These are phyloP conservation scores for Hipposideros larvatus DNA, from an alignment of 2,797 vertebrate species.

Conservation along the genomic window DNA sequence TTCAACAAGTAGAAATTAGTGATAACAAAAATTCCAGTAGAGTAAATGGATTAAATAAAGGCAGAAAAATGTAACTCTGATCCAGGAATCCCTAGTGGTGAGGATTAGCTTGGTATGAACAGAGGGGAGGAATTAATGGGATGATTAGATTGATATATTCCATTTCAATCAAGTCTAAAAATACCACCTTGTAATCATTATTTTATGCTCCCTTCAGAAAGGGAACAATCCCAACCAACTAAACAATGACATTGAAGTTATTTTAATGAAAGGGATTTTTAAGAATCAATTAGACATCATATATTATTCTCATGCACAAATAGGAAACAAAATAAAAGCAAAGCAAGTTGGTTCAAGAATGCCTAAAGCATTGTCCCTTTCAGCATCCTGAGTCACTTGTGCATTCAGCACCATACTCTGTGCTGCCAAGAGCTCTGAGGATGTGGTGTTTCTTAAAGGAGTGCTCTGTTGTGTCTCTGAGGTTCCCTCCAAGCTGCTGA, in stretches of 20 bases:
- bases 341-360: neutral
- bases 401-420: neutral
- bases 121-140: neutral
- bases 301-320: neutral
- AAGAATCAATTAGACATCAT: neutral
- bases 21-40: neutral
- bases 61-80: neutral
- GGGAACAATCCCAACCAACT: neutral
- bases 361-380: neutral
- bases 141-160: neutral
- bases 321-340: neutral
- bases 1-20: neutral
- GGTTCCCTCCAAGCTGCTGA: neutral
- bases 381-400: no score
- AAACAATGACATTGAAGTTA: neutral
- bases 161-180: constrained; percentile 2
- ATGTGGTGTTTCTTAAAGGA: neutral
- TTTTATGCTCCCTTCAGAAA: constrained; percentile 36
- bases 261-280: neutral
- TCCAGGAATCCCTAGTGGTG: neutral
- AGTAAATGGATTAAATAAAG: neutral
- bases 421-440: neutral
- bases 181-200: neutral
- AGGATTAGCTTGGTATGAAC: neutral
- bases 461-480: neutral